Percentiles rank a stretch among this genome's conserved stretches.
Evolutionary conservation across 1,140 invertebrate genomes (phyloP).

Genomic region (Neotoxoptera formosana): DNA sequence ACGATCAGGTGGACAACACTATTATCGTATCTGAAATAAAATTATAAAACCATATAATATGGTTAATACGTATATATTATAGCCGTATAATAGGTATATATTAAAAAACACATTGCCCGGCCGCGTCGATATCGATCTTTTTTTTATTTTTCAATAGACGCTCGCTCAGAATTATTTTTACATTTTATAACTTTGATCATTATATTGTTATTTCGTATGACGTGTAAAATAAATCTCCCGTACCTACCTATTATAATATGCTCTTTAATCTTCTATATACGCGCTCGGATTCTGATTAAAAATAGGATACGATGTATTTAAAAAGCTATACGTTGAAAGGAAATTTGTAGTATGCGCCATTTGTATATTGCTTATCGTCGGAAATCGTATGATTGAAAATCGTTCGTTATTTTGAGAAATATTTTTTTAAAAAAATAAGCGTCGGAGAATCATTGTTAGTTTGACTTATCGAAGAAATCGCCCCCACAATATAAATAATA

Average conservation of each 20-base stretch:
- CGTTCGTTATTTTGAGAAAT: background rate
- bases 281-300: background rate
- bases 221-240: background rate
- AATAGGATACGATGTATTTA: background rate
- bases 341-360: background rate
- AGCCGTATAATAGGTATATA: background rate
- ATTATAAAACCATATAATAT: background rate
- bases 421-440: background rate
- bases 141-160: background rate
- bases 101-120: background rate
- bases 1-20: background rate
- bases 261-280: background rate
- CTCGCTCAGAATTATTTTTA: background rate
- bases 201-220: background rate
- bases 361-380: background rate
- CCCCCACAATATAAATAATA: background rate
- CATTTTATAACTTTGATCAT: background rate
- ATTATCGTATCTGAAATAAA: background rate
- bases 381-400: background rate
- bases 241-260: background rate
- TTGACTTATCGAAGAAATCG: background rate
- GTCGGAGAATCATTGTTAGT: background rate
- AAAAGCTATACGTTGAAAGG: background rate
- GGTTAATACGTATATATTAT: background rate
- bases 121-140: background rate